Evolutionary conservation across 2,888 invertebrate species (phyloP).

Genomic region (Phania funesta): DNA sequence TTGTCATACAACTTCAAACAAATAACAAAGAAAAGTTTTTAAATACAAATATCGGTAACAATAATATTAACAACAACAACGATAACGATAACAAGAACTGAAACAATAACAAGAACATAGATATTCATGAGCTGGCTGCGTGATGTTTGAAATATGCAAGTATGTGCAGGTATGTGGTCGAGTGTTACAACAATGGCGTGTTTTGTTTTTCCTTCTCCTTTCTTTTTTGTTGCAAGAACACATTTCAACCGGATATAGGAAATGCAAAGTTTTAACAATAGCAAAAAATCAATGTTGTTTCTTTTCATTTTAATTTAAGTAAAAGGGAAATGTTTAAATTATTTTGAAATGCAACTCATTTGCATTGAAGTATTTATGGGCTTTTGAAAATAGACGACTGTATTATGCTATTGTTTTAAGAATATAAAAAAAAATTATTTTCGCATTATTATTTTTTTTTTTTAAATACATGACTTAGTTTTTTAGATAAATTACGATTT

Average conservation of each 20-base stretch:
- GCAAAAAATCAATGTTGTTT: constrained; percentile 31
- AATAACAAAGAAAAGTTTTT: constrained; percentile 59
- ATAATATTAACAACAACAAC: constrained; percentile 34
- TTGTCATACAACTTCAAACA: constrained; percentile 52
- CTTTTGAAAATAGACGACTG: constrained; percentile 19
- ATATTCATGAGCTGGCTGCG: constrained; percentile 16
- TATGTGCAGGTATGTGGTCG: constrained; percentile 35
- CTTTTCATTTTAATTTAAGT: constrained; percentile 21
- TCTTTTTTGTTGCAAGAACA: constrained; percentile 19
- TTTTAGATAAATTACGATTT: no score
- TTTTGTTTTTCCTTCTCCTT: constrained; percentile 22
- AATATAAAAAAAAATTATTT: neutral
- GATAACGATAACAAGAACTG: no score
- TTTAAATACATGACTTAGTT: no score
- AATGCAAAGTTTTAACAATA: constrained; percentile 55
- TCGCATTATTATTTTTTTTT: no score
- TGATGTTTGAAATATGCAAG: neutral
- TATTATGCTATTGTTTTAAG: neutral
- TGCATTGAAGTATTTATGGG: constrained; percentile 38
- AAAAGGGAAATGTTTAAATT: constrained; percentile 34
- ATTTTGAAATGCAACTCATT: constrained; percentile 42
- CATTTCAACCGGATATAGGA: constrained; percentile 48
- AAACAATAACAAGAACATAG: constrained; percentile 10
- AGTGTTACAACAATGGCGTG: constrained; percentile 47
- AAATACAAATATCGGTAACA: constrained; percentile 60